These are phyloP conservation scores for Drosophila dunni DNA, from an alignment of 1,140 invertebrate genomes.

Conservation along the genomic window DNA sequence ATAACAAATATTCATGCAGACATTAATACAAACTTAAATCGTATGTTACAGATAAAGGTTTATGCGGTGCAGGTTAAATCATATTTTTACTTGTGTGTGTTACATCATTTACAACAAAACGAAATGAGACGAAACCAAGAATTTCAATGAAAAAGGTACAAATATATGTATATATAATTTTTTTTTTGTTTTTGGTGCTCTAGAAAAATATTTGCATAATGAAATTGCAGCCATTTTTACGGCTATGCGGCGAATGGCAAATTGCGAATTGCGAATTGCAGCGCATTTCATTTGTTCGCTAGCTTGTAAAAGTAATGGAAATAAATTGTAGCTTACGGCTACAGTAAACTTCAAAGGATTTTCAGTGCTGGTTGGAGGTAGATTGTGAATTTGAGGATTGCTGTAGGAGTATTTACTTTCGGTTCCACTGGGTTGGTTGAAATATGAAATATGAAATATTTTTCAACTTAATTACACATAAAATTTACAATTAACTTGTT, in stretches of 20 bases:
- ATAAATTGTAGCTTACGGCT: conserved; percentile 33
- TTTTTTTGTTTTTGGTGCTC: conserved; percentile 33
- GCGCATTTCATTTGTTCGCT: conserved; percentile 34
- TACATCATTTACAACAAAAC: conserved; percentile 4
- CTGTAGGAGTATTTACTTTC: conserved; percentile 4
- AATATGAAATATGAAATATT: conserved; percentile 44
- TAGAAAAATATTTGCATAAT: conserved; percentile 56
- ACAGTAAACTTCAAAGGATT: conserved; percentile 27
- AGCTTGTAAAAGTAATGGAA: conserved; percentile 21
- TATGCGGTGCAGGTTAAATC: conserved; percentile 2
- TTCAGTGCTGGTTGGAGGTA: conserved; percentile 34
- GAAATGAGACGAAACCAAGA: neutral
- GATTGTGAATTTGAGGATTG: conserved; percentile 2
- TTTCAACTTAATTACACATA: conserved; percentile 5
- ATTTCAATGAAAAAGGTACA: conserved; percentile 19
- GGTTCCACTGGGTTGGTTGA: conserved; percentile 23
- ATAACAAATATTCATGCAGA: conserved; percentile 26
- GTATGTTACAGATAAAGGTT: neutral
- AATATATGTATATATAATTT: conserved; percentile 1
- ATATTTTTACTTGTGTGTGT: conserved; percentile 14
- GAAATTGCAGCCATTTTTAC: conserved; percentile 37
- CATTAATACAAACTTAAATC: neutral
- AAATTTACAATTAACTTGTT: conserved; percentile 9
- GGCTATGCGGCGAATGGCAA: conserved; percentile 19
- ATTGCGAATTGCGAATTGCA: conserved; percentile 17